phyloP scores from a whole-genome alignment of 1,140 invertebrate species.

The Holcopasites calliopsidis region DNA sequence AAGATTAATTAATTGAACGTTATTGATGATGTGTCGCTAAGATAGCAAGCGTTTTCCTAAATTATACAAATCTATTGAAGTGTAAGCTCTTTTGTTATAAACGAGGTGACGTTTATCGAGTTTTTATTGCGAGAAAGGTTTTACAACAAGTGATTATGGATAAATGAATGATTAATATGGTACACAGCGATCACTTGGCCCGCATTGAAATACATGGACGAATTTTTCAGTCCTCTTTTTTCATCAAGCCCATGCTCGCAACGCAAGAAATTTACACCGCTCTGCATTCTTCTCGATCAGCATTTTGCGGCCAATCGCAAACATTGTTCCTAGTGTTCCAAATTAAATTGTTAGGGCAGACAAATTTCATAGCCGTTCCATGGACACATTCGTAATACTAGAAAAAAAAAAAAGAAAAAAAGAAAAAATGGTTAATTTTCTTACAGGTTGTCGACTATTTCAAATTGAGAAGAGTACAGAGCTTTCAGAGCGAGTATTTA shows the following conservation, averaged over 20 bases:
- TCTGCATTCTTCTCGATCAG: slow-evolving; percentile 82
- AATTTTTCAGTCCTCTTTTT: background rate
- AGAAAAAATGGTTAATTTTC: too few relatives aligned
- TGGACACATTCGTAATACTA: slow-evolving; percentile 91
- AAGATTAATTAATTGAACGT: too few relatives aligned
- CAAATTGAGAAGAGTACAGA: background rate
- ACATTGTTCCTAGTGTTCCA: slow-evolving; percentile 85
- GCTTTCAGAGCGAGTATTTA: slow-evolving; percentile 57
- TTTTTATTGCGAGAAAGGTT: background rate
- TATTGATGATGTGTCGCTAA: too few relatives aligned
- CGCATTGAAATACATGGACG: background rate
- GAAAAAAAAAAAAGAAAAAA: slow-evolving; percentile 63
- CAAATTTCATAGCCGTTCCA: slow-evolving; percentile 85
- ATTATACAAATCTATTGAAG: too few relatives aligned
- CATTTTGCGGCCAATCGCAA: slow-evolving; percentile 90
- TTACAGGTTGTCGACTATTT: background rate
- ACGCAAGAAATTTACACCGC: background rate
- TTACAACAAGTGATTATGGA: background rate
- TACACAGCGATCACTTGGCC: background rate
- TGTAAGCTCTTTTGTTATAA: background rate
- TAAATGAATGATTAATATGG: background rate
- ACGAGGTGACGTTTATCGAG: background rate
- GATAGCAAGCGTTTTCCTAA: too few relatives aligned
- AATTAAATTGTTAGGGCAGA: slow-evolving; percentile 86
- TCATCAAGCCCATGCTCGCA: too few relatives aligned